Percentiles rank a stretch among this genome's conserved stretches.
phyloP scores from a whole-genome alignment of 2,113 vertebrate species.

The Vulpes ferrilata region DNA sequence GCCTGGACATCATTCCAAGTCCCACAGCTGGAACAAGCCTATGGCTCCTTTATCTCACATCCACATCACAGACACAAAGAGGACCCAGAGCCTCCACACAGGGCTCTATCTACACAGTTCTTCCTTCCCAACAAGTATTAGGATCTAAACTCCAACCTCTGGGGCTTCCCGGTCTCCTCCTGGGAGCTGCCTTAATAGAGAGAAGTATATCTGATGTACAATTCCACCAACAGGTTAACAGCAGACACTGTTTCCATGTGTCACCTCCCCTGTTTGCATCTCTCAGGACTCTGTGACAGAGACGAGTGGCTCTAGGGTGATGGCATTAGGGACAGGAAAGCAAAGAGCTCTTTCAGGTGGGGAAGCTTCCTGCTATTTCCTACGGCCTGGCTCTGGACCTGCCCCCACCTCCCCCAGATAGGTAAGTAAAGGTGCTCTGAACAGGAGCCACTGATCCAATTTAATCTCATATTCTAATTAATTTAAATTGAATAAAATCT shows the following conservation, averaged over 20 bases:
- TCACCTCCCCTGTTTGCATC: background rate
- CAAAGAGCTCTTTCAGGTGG: background rate
- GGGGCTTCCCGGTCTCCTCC: background rate
- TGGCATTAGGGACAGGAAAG: background rate
- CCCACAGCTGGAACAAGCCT: rapidly evolving
- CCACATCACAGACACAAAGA: too few species aligned
- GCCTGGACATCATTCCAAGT: background rate
- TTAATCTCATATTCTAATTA: background rate
- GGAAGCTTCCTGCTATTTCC: background rate
- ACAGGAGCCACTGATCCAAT: rapidly evolving
- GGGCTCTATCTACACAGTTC: background rate
- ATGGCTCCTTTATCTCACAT: background rate
- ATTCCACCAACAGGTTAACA: rapidly evolving
- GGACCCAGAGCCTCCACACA: background rate
- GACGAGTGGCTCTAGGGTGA: background rate
- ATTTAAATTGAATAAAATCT: background rate
- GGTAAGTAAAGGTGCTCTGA: background rate
- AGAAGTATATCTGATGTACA: rapidly evolving
- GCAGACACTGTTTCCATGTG: rapidly evolving
- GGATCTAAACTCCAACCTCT: background rate
- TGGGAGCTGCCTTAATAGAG: background rate
- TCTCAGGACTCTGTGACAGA: background rate
- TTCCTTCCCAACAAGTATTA: rapidly evolving
- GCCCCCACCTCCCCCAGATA: too few species aligned
- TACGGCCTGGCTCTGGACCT: background rate